These are phyloP conservation scores for Catagonus wagneri DNA, from an alignment of 2,113 vertebrate species.

Conservation along the genomic window DNA sequence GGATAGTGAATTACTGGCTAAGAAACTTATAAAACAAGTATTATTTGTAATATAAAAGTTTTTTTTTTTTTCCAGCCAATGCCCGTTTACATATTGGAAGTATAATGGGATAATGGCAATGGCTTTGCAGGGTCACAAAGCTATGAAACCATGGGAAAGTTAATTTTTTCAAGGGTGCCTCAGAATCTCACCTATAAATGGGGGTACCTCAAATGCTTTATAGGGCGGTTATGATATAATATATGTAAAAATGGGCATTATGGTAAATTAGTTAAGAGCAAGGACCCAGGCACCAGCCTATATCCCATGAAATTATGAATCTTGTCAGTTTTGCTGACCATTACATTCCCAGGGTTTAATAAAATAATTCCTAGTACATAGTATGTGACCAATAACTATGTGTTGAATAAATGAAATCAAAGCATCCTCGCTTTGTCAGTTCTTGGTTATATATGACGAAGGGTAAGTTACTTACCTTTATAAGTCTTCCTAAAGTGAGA, in stretches of 20 bases:
- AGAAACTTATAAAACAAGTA: slow-evolving; percentile 65
- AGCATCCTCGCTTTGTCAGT: background rate
- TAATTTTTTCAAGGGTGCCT: slow-evolving; percentile 37
- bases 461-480: background rate
- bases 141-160: background rate
- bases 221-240: background rate
- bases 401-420: slow-evolving; percentile 25
- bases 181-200: background rate
- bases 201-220: background rate
- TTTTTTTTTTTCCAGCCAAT: background rate
- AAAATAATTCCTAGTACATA: background rate
- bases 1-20: slow-evolving; percentile 61
- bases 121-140: background rate
- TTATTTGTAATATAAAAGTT: slow-evolving; percentile 44
- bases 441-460: background rate
- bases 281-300: background rate
- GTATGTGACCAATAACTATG: background rate
- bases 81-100: background rate
- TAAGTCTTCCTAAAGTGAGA: slow-evolving; percentile 31
- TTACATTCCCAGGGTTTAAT: background rate
- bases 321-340: background rate
- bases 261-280: background rate
- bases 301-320: background rate
- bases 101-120: background rate
- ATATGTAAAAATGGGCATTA: background rate